Base-by-base conservation (phyloP, 2,888 invertebrate species). In the Imbricaverruca yamaguchii region DNA sequence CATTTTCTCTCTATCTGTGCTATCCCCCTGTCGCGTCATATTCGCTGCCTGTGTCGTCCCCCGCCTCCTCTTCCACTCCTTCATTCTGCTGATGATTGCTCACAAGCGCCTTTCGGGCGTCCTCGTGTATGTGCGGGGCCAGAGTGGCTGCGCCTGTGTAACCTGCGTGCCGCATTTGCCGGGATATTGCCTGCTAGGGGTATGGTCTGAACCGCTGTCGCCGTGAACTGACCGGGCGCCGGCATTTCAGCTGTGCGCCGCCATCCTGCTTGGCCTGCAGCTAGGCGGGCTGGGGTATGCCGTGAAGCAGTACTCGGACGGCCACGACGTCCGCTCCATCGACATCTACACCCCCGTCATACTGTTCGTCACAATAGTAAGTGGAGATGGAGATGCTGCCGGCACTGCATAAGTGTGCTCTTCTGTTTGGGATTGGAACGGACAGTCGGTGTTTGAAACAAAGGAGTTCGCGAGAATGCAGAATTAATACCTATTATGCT, bases 341-440 rank as follows among this genome's bases (percentile, higher is more conserved):
- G 81, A 82, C 21, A 74, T 74, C 65, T n/a, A 81, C 21, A 80
- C 81, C 18, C 80, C 82, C 23, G 74, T 61, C n/a, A 79, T 80
- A 12, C 67, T 81, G 56, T 67, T 81, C 25, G 56, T 81, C 80
- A 67, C 80, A 63, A 80, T 82, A 63, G 78, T 82, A 65, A 80
- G 80, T 59, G 7, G 61, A 12, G 61, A 12, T 79, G 21, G 18
- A 59, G 8, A 15, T 61, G 15, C 55, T 61, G 15, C 55, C n/a
- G 59, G 55, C 57, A 21, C 25, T 25, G 57, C 9, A 57, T 80
- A 39, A 67, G 13, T 65, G 39, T 56, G 57, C 39, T 39, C 39
- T 39, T 39, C 1, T 39, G 39, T 39, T 39, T 39, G 39, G 39
- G 39, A 39, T 39, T 39, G 39, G 39, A 39, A 39, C 39, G 39